Percentiles rank a stretch among this genome's conserved stretches.
Conservation (phyloP, 37 sponge, comb jelly and placozoan genomes). For the Theonella swinhoei region DNA sequence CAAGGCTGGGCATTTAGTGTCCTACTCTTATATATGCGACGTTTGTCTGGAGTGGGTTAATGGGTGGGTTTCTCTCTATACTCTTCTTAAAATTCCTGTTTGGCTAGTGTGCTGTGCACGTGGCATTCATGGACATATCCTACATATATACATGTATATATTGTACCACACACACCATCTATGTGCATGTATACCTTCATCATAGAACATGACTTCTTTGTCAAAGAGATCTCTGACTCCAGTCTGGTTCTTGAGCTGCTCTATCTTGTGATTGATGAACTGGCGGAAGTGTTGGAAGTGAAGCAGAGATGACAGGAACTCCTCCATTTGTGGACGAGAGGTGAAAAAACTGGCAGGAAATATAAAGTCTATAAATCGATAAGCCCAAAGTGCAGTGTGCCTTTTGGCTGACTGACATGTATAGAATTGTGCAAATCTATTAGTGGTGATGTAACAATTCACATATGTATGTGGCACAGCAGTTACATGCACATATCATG, state of each 20-base stretch:
- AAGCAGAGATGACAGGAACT: slow-evolving; percentile 65
- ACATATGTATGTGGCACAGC: no score
- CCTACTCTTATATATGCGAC: no score
- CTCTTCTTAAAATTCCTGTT: no score
- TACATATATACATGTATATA: background rate
- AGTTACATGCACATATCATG: no score
- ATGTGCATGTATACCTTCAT: slow-evolving; percentile 48
- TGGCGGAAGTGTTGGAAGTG: slow-evolving; percentile 94
- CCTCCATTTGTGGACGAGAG: slow-evolving; percentile 57
- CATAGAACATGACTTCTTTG: slow-evolving; percentile 45
- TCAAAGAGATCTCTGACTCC: slow-evolving; percentile 78
- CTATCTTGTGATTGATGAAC: slow-evolving; percentile 68
- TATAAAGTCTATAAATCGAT: background rate
- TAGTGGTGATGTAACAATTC: no score
- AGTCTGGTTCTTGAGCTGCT: slow-evolving; percentile 40
- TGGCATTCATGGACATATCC: background rate
- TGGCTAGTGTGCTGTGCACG: background rate
- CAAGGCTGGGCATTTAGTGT: no score
- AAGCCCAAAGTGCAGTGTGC: background rate
- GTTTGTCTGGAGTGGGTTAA: no score
- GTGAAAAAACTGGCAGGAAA: slow-evolving; percentile 64
- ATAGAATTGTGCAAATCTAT: no score
- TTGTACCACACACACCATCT: background rate
- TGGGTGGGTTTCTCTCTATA: no score
- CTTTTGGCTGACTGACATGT: background rate